Percentiles rank a stretch among this genome's conserved stretches.
These are phyloP conservation scores for Pseudeuparius sepicola DNA, from an alignment of 2,888 invertebrate species.

Conservation along the genomic window DNA sequence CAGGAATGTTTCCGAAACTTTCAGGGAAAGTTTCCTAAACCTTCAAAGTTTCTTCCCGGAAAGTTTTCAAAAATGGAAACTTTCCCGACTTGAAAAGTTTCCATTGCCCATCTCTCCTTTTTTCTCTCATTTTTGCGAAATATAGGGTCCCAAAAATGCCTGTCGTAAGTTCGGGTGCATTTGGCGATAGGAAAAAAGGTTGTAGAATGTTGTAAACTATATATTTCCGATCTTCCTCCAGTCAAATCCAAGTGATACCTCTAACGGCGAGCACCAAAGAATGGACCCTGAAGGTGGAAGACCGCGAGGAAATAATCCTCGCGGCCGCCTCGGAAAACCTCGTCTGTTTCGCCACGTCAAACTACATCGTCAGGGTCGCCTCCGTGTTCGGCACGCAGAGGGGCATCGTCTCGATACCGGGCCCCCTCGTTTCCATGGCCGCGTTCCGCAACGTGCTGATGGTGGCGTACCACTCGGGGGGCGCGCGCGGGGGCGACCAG, in stretches of 20 bases:
- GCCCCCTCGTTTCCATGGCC: constrained; percentile 59
- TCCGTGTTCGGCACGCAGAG: constrained; percentile 81
- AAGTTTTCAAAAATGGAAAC: too few species aligned
- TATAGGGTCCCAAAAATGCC: too few species aligned
- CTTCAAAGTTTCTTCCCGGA: too few species aligned
- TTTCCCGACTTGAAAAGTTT: too few species aligned
- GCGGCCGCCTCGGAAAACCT: constrained; percentile 59
- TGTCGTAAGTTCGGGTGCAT: too few species aligned
- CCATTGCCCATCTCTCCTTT: too few species aligned
- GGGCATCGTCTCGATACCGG: constrained; percentile 62
- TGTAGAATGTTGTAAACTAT: too few species aligned
- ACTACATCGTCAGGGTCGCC: constrained; percentile 70
- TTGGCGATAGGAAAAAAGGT: too few species aligned
- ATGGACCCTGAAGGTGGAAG: constrained; percentile 72
- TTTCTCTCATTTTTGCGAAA: too few species aligned
- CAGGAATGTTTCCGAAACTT: too few species aligned
- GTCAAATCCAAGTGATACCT: constrained; percentile 66
- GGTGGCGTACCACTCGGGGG: constrained; percentile 56
- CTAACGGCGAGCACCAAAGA: constrained; percentile 70
- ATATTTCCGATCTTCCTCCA: constrained; percentile 34
- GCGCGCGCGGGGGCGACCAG: constrained; percentile 44
- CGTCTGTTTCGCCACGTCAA: constrained; percentile 69
- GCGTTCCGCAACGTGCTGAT: constrained; percentile 52
- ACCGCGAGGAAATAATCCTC: constrained; percentile 66
- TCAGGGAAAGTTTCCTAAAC: too few species aligned